Base-by-base conservation (phyloP, 2,888 invertebrate species). In the Spodoptera picta region DNA sequence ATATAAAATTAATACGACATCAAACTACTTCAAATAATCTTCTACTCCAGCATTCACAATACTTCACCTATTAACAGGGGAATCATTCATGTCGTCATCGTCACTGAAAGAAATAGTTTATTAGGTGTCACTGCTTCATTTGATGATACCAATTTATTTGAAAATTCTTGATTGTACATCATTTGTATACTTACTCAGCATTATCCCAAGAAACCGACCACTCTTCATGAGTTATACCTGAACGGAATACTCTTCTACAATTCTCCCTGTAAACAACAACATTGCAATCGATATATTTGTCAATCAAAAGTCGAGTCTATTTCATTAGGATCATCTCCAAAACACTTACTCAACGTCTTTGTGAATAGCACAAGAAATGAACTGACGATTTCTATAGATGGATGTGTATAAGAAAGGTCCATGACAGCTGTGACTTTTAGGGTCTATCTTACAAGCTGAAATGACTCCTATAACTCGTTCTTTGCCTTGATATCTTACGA, bases 361-460 rank as follows among this genome's bases (percentile, higher is more conserved):
- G 55, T 91, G 87, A 24, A 94, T 94, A 54, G 93, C 86, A 58
- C 94, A 94, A 1, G 92, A 90, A 54, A 94, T 86, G 64, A 94
- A 94, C 80, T 94, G 94, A 0, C 92, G 80, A 69, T 94, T 94
- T 62, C 80, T 90, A 69, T 90, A 94, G 12, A 94, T 80, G 0
- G 93, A 93, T 0, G 94, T 94, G 70, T 94, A 94, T 0, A 94
- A 83, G 89, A 94, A 94, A 0, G 94, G 94, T 5, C 94, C 94
- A 52, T 94, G 93, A 52, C 94, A 94, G 69, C 90, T 92, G 80
- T 93, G 94, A 2, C 79, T 84, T 71, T 93, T 93, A 0, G 94
- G 92, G 60, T 94, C 94, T 45, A 94, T 94, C 79, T 93, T 92
- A 67, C 94, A 94, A 0, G 94, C 94, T 0, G 94, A 94, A 61